A percentile compares a stretch with the other conserved stretches of the same genome.
phyloP scores from a whole-genome alignment of 2,113 vertebrate species.

The Lates calcarifer region DNA sequence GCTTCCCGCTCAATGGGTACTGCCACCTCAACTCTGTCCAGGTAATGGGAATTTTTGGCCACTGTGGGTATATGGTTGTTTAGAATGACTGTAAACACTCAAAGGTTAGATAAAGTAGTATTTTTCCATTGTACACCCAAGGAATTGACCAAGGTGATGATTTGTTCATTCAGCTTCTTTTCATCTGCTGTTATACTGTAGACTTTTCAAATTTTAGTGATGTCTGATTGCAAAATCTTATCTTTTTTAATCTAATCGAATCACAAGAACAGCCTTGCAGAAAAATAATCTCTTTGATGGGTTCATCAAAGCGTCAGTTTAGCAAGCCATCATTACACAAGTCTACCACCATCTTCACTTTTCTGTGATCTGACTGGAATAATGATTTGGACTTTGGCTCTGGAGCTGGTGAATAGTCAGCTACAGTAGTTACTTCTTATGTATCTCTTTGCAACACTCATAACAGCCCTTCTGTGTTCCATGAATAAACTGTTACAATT shows the following conservation, averaged over 20 bases:
- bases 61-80: neutral
- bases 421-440: constrained; percentile 1
- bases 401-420: constrained; percentile 19
- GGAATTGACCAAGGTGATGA: constrained; percentile 30
- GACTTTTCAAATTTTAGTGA: constrained; percentile 22
- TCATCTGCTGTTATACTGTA: constrained; percentile 31
- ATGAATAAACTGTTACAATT: neutral
- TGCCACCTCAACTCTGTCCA: constrained; percentile 99
- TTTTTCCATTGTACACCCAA: neutral
- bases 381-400: constrained; percentile 49
- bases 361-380: constrained; percentile 60
- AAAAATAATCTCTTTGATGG: constrained; percentile 70
- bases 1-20: constrained; percentile 97
- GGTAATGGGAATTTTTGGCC: constrained; percentile 79
- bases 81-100: neutral
- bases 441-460: constrained; percentile 1
- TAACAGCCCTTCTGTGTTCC: neutral
- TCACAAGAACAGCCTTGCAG: constrained; percentile 61
- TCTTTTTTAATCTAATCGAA: constrained; percentile 60
- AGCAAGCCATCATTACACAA: constrained; percentile 61
- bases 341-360: constrained; percentile 59
- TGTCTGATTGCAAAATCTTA: constrained; percentile 46
- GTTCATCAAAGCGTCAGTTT: constrained; percentile 71
- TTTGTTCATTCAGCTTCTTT: constrained; percentile 43
- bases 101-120: constrained; percentile 1